Evolutionary conservation across 2,888 invertebrate species (phyloP), one percentile per base, ranked within the genome.

Genomic region (Zygothrica quintamaculata): DNA sequence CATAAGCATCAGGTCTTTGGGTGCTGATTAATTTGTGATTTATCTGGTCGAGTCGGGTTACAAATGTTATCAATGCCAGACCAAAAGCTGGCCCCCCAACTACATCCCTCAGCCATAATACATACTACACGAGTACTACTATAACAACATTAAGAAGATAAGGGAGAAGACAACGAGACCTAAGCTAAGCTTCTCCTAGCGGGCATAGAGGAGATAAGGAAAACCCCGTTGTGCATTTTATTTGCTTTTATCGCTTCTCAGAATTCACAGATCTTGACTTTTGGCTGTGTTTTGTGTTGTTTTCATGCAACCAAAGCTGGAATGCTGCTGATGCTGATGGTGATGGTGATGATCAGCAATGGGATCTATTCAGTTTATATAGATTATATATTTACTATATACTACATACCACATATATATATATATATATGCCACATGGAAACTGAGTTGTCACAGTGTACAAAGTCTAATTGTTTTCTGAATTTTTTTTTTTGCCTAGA

Each of bases 11-110:
- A 59, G 73, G 57, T 52, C 57, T 61, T 8, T 53, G 57, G 31
- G 46, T 51, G 74, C 71, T 81, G 82, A 81, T 74, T 82, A 85
- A 85, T 87, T 84, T 78, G 55, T 67, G 71, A 81, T 81, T 84
- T 84, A 87, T 87, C 84, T 68, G n/a, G n/a, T 73, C 31, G 29
- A 48, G 62, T 68, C 59, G 86, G 86, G 86, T 82, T 82, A 85
- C 72, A 70, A 65, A 67, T 73, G 87, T 84, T 84, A 84, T 84
- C 84, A 77, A 36, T 61, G 50, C 64, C 73, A 73, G 81, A 71
- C 87, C 62, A 47, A 65, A 65, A 69, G 74, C 81, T 80, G 74
- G 78, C 68, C 33, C 29, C 37, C 29, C 13, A 29, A n/a, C 42
- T 9, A 4, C 18, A 16, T 37, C 52, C 46, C 5, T 22, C 22